Percentiles rank a stretch among this genome's conserved stretches.
Evolutionary conservation across 2,113 vertebrate genomes (phyloP).

Genomic region (Cyanoramphus novaezelandiae): DNA sequence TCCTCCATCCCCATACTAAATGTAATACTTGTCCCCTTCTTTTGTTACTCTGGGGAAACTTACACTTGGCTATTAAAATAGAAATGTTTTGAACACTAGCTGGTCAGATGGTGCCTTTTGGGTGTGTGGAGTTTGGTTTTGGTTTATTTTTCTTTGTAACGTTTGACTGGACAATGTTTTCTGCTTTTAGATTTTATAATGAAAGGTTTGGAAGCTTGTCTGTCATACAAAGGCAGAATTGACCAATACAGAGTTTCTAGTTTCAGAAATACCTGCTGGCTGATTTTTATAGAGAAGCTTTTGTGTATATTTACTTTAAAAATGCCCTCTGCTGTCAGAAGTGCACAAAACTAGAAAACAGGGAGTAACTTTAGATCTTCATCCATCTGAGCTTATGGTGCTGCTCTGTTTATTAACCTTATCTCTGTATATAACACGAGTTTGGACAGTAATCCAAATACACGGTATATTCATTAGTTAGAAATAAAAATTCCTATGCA

Average conservation of each 20-base stretch:
- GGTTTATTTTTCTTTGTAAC: not conserved
- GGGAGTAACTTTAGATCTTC: not conserved
- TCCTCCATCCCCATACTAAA: not conserved
- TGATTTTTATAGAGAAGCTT: not conserved
- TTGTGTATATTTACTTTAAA: not conserved
- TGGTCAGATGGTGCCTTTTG: not conserved
- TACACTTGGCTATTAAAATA: not conserved
- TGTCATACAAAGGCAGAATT: not conserved
- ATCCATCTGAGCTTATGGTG: not conserved
- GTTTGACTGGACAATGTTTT: not conserved
- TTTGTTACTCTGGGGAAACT: not conserved
- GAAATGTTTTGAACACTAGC: not conserved
- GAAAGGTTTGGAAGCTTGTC: not conserved
- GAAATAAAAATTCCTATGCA: not conserved
- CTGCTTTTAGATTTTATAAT: not conserved
- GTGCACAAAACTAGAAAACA: not conserved
- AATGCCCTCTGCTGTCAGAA: not conserved
- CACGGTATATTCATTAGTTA: not conserved
- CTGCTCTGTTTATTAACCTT: not conserved
- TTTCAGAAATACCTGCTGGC: not conserved
- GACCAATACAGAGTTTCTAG: not conserved
- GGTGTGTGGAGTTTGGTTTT: not conserved
- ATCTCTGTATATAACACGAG: not conserved
- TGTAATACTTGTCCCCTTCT: not conserved
- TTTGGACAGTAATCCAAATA: not conserved